Evolutionary conservation across 2,797 vertebrate genomes (phyloP).

Genomic region (Cheirogaleus major): DNA sequence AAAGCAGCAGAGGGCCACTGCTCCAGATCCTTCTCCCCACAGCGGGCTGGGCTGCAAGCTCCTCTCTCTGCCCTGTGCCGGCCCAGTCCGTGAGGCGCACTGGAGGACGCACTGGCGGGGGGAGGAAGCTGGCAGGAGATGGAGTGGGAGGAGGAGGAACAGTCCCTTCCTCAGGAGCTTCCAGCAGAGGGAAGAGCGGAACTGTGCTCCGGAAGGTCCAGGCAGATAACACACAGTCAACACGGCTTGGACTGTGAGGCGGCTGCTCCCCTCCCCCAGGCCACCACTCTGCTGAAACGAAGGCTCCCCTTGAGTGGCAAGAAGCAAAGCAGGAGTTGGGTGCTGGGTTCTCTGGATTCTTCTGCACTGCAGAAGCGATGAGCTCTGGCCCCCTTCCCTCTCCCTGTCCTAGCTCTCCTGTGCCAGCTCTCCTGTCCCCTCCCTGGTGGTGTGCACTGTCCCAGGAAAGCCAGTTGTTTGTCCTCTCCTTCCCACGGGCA

Average conservation of each 20-base stretch:
- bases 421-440: not conserved
- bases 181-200: not conserved
- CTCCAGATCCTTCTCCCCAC: not conserved
- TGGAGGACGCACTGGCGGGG: too few species aligned
- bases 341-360: not conserved
- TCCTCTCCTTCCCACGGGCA: not conserved
- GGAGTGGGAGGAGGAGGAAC: not conserved
- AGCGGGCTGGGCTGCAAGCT: accelerated
- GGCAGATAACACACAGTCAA: not conserved
- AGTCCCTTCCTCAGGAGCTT: not conserved
- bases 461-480: not conserved
- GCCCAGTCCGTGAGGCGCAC: not conserved
- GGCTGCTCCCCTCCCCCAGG: not conserved
- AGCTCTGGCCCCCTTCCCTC: not conserved
- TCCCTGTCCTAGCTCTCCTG: not conserved
- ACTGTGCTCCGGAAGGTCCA: not conserved
- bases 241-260: too few species aligned
- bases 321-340: not conserved
- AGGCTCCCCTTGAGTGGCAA: not conserved
- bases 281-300: not conserved
- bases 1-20: not conserved
- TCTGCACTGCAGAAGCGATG: accelerated
- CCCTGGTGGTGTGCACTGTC: not conserved
- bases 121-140: not conserved
- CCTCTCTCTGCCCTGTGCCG: accelerated